phyloP scores from a whole-genome alignment of 2,797 vertebrate genomes.

The Gambelia wislizenii region DNA sequence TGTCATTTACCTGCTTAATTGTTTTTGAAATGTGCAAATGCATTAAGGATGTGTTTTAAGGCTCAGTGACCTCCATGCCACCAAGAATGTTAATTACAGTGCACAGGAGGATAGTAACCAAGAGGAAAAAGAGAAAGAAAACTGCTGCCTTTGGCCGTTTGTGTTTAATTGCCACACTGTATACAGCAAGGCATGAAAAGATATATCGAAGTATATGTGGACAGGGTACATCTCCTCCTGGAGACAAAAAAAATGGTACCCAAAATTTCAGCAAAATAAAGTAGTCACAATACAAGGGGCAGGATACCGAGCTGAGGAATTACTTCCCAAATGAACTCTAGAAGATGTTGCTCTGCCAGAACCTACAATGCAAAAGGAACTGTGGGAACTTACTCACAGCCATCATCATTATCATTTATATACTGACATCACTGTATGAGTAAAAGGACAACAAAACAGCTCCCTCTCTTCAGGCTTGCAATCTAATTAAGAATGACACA shows the following conservation, averaged over 20 bases:
- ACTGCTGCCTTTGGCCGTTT: neutral
- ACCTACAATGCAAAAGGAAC: neutral
- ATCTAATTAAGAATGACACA: too few relatives aligned
- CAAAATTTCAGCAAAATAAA: neutral
- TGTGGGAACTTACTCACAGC: neutral
- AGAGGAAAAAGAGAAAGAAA: neutral
- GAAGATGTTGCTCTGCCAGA: neutral
- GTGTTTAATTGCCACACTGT: neutral
- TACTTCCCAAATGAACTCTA: neutral
- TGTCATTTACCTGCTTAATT: neutral
- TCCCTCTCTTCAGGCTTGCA: too few relatives aligned
- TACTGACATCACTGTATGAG: too few relatives aligned
- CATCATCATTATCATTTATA: too few relatives aligned
- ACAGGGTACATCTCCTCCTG: neutral
- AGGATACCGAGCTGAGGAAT: neutral
- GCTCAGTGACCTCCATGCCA: neutral
- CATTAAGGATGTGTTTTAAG: constrained; percentile 6
- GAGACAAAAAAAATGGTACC: neutral
- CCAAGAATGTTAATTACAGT: neutral
- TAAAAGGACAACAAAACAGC: too few relatives aligned
- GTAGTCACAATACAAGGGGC: neutral
- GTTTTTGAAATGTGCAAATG: neutral
- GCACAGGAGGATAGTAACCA: neutral
- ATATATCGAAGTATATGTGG: neutral
- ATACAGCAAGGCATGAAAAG: neutral